These are phyloP conservation scores for Zaprionus gabonicus DNA, from an alignment of 1,140 invertebrate genomes.

Conservation along the genomic window DNA sequence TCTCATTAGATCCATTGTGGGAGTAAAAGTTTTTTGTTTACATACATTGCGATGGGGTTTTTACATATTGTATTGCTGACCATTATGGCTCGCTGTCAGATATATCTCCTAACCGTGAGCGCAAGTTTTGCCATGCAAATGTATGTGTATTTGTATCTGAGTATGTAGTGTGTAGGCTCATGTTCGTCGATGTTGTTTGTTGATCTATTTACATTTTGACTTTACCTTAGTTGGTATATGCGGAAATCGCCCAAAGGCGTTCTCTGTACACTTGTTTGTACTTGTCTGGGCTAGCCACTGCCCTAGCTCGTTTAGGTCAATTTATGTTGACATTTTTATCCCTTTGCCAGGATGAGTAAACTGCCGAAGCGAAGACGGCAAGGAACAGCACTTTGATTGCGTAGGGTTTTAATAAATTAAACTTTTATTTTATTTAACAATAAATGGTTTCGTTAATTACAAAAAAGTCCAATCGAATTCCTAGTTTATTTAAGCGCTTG, in stretches of 20 bases:
- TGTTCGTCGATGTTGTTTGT: constrained; percentile 54
- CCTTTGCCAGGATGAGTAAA: constrained; percentile 17
- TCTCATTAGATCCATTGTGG: constrained; percentile 14
- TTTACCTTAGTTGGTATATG: constrained; percentile 71
- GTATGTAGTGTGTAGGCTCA: constrained; percentile 43
- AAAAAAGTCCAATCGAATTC: constrained; percentile 71
- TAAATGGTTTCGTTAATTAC: constrained; percentile 73
- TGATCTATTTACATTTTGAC: constrained; percentile 65
- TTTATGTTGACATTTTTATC: constrained; percentile 68
- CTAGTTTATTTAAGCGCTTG: constrained; percentile 28
- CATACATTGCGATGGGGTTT: constrained; percentile 25
- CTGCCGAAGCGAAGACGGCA: neutral
- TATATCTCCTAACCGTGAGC: constrained; percentile 15
- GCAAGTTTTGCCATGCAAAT: neutral
- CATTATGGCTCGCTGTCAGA: constrained; percentile 46
- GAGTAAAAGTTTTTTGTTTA: constrained; percentile 37
- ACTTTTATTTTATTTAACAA: constrained; percentile 77
- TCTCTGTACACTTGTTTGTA: constrained; percentile 28
- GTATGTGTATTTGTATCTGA: constrained; percentile 2
- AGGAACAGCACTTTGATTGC: constrained; percentile 1
- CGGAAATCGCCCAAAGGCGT: constrained; percentile 74
- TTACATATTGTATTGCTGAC: constrained; percentile 23
- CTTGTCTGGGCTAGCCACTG: constrained; percentile 17
- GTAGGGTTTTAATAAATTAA: constrained; percentile 74
- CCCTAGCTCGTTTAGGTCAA: constrained; percentile 32